Conservation (phyloP, 2,888 invertebrate species). For the Diarsia rubi region DNA sequence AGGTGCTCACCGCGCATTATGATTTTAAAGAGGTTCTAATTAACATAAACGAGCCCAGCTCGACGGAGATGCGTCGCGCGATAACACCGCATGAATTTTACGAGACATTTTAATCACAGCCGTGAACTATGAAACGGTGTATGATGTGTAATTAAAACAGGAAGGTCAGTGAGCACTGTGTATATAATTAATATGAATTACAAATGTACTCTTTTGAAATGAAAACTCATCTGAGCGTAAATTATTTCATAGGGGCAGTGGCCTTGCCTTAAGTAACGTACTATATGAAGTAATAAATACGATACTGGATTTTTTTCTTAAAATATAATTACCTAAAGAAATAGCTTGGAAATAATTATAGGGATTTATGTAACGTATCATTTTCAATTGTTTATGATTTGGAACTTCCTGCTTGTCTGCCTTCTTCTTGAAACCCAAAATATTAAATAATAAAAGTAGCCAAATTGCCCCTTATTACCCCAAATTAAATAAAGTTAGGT, state of each 20-base stretch:
- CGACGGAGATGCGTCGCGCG: slow-evolving; percentile 78
- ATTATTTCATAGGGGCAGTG: slow-evolving; percentile 88
- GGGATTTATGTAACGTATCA: slow-evolving; percentile 56
- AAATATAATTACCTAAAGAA: slow-evolving; percentile 62
- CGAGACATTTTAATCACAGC: slow-evolving; percentile 88
- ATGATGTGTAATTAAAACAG: slow-evolving; percentile 86
- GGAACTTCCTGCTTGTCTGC: slow-evolving; percentile 49
- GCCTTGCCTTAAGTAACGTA: slow-evolving; percentile 82
- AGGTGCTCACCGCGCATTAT: slow-evolving; percentile 84
- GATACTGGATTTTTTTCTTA: slow-evolving; percentile 72
- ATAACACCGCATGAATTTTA: slow-evolving; percentile 85
- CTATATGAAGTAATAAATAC: slow-evolving; percentile 79
- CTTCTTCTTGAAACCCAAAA: slow-evolving; percentile 24
- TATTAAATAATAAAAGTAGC: slow-evolving; percentile 14
- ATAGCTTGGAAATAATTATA: slow-evolving; percentile 57
- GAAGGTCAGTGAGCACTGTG: slow-evolving; percentile 89
- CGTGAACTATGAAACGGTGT: slow-evolving; percentile 89
- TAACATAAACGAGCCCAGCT: slow-evolving; percentile 84
- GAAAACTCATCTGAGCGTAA: slow-evolving; percentile 87
- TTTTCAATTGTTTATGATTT: slow-evolving; percentile 56
- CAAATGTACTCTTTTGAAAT: slow-evolving; percentile 87
- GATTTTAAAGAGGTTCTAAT: slow-evolving; percentile 85
- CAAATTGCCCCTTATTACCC: slow-evolving; percentile 47
- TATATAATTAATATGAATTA: slow-evolving; percentile 88
- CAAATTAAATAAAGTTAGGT: slow-evolving; percentile 46